Conservation (phyloP, 2,888 invertebrate genomes). For the Oasisia sp. region DNA sequence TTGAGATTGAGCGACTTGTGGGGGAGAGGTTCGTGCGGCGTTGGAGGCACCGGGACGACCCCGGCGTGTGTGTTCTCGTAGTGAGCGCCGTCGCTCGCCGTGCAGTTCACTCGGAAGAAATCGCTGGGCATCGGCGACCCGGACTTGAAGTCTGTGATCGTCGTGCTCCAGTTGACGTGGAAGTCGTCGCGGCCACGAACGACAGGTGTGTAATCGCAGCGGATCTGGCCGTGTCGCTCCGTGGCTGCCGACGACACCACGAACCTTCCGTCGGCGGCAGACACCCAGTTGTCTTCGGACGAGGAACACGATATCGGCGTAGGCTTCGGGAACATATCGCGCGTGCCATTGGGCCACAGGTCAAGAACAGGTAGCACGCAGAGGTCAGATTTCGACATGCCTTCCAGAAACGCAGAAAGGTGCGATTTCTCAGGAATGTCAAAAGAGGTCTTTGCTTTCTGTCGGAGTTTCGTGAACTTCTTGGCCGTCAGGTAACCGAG, state of each 20-base stretch:
- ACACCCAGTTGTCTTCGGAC: not conserved
- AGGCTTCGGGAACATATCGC: not conserved
- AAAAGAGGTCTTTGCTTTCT: not conserved
- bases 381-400: not conserved
- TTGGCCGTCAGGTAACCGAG: not conserved
- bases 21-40: constrained; percentile 38
- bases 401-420: not conserved
- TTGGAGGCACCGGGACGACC: not conserved
- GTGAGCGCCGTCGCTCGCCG: not conserved
- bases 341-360: not conserved
- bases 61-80: not conserved
- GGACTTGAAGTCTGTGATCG: not conserved
- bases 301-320: not conserved
- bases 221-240: not conserved
- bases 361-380: not conserved
- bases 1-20: constrained; percentile 67
- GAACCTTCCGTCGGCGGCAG: not conserved
- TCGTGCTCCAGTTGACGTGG: not conserved
- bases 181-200: not conserved
- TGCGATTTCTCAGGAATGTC: not conserved
- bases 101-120: not conserved
- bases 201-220: not conserved
- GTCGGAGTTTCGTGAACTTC: not conserved
- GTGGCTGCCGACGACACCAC: not conserved
- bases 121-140: not conserved